Evolutionary conservation across 1,140 invertebrate genomes (phyloP), one percentile per base, ranked within the genome.

Genomic region (Parapsyche elsis): DNA sequence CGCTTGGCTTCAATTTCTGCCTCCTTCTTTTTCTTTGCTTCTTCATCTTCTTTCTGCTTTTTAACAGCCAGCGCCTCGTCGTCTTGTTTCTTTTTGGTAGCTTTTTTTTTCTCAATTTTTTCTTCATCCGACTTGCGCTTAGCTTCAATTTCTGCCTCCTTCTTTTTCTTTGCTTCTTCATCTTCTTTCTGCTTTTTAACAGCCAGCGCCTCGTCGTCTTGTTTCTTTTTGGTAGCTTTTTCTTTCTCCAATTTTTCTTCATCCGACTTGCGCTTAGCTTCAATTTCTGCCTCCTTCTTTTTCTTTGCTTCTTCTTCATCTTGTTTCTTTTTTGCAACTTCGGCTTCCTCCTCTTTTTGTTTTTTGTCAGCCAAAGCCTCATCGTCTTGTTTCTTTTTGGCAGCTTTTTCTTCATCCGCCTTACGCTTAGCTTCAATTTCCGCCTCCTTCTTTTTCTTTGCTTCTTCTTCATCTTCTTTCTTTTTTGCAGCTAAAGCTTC

Each of bases 361-460:
- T 75, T 53, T 38, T 74, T n/a, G 19, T 21, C 24, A 75, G 85
- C 81, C 53, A 82, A 77, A 24, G 21, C 64, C 5, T 5, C n/a
- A 38, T 1, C 30, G 30, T 38, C 30, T 61, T 61, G 10, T 19
- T 21, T 45, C 59, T 75, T 53, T 24, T 78, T 38, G 24, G 26
- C 14, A 38, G 9, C 0, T 61, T 26, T 16, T 9, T 81, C 61
- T 82, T 84, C 78, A 78, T 75, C 67, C 83, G 85, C 59, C 19
- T 67, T 19, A 67, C 76, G 49, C 26, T 59, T 64, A 64, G 24
- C 75, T 44, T 70, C 45, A 9, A 57, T 71, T 85, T 84, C 59
- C 87, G 85, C 83, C 78, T 83, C 75, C 59, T 64, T 81, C 1
- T 38, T 38, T 38, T 38, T 38, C 71, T 76, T 82, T 77, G 82